These are phyloP conservation scores for Dipodomys ordii DNA, from an alignment of 2,113 vertebrate genomes.

Conservation along the genomic window DNA sequence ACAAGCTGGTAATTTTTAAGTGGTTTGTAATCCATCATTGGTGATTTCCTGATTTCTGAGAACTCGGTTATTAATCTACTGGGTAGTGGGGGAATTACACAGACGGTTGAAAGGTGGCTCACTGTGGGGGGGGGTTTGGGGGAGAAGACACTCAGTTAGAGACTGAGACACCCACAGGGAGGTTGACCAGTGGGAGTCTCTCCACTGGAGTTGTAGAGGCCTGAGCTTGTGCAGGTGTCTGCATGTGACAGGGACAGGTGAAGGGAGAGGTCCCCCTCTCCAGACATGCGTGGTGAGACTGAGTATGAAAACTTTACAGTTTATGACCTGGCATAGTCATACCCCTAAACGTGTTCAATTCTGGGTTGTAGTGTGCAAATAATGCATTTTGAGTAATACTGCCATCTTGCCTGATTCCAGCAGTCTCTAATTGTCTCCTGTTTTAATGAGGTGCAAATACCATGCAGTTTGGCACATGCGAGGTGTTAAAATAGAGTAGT, in stretches of 20 bases:
- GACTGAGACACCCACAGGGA: too few relatives aligned
- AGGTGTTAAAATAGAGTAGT: conserved; percentile 46
- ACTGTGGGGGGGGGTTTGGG: too few relatives aligned
- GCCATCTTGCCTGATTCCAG: background rate
- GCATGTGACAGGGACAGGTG: too few relatives aligned
- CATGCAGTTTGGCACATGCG: conserved; percentile 42
- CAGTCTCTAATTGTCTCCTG: conserved; percentile 39
- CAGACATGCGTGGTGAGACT: accelerated
- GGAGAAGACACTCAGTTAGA: too few relatives aligned
- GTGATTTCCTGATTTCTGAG: background rate
- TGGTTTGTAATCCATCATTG: background rate
- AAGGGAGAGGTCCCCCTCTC: background rate
- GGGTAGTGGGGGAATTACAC: background rate
- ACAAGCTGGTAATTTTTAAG: too few relatives aligned
- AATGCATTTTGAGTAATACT: background rate
- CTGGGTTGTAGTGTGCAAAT: background rate
- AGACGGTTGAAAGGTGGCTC: background rate
- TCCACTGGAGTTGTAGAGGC: too few relatives aligned
- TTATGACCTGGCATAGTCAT: background rate
- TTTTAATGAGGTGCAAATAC: conserved; percentile 61
- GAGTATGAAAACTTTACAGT: background rate
- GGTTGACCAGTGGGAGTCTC: too few relatives aligned
- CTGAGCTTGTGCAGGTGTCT: too few relatives aligned
- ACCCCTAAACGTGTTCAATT: background rate
- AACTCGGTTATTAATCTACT: background rate